Percentiles rank a stretch among this genome's conserved stretches.
Conservation (phyloP, 1,140 invertebrate genomes). For the Drosophila nebulosa region DNA sequence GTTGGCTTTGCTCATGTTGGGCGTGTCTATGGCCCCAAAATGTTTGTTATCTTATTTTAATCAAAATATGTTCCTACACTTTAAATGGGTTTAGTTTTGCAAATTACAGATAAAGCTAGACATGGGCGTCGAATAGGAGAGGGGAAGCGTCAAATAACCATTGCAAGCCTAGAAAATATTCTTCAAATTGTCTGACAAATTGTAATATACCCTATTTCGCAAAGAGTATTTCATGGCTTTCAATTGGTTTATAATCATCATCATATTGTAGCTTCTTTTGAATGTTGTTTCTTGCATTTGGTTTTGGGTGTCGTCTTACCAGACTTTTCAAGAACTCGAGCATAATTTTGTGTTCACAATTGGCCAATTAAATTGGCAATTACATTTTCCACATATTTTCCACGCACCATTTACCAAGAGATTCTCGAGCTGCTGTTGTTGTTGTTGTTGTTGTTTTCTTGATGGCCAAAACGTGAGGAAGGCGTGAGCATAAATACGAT, state of each 20-base stretch:
- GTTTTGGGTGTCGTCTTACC: background rate
- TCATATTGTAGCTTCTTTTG: background rate
- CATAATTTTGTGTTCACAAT: conserved; percentile 51
- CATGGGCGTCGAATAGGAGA: background rate
- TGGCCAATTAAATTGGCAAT: conserved; percentile 67
- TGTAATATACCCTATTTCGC: too few species aligned
- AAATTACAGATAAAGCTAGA: background rate
- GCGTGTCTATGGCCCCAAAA: background rate
- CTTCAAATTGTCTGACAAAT: too few species aligned
- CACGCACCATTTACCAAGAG: conserved; percentile 9
- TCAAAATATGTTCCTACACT: background rate
- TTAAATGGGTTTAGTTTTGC: background rate
- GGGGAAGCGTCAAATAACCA: background rate
- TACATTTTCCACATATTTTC: conserved; percentile 35
- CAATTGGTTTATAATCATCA: background rate
- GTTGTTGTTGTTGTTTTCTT: conserved; percentile 27
- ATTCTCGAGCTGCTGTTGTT: background rate
- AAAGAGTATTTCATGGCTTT: background rate
- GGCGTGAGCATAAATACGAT: conserved; percentile 76
- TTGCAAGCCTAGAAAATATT: too few species aligned
- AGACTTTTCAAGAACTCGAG: conserved; percentile 19
- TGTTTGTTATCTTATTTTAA: background rate
- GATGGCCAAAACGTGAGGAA: conserved; percentile 76
- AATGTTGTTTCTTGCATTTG: conserved; percentile 16
- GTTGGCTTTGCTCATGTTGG: background rate